Conservation (phyloP, 2,797 vertebrate genomes). For the Crenuchus spilurus region DNA sequence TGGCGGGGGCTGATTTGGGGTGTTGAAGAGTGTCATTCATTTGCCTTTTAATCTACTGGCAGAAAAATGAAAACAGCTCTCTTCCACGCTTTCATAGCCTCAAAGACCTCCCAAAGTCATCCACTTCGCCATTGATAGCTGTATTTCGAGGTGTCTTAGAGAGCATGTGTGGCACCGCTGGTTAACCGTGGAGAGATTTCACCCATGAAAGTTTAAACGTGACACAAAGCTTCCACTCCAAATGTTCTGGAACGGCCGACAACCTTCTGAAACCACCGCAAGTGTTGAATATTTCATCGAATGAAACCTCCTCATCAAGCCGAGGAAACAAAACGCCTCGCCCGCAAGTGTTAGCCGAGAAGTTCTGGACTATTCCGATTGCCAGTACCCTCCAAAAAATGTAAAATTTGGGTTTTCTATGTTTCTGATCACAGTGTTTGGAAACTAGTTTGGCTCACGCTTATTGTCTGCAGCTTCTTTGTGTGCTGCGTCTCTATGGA, state of each 20-base stretch:
- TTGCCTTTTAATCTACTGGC: constrained; percentile 84
- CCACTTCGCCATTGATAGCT: constrained; percentile 77
- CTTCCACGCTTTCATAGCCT: constrained; percentile 74
- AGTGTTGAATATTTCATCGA: constrained; percentile 44
- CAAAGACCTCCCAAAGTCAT: constrained; percentile 84
- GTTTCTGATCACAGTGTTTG: constrained; percentile 22
- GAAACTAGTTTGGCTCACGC: constrained; percentile 19
- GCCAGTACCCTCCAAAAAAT: constrained; percentile 12
- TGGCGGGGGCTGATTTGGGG: constrained; percentile 80
- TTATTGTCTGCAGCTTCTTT: constrained; percentile 43
- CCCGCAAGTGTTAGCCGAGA: constrained; percentile 1
- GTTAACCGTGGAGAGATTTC: constrained; percentile 70
- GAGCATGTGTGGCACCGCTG: constrained; percentile 62
- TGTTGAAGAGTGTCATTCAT: constrained; percentile 83
- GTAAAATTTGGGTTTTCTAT: constrained; percentile 16
- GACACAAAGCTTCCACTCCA: constrained; percentile 46
- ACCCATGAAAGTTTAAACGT: constrained; percentile 75
- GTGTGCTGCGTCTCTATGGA: constrained; percentile 42
- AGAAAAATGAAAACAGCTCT: constrained; percentile 65
- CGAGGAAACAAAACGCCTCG: constrained; percentile 28
- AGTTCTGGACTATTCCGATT: constrained; percentile 24
- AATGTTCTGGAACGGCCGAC: constrained; percentile 22
- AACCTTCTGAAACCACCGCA: constrained; percentile 21
- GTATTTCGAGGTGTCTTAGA: constrained; percentile 73
- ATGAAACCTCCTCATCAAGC: constrained; percentile 3